Base-by-base conservation (phyloP, 2,888 invertebrate species). In the Geotrupes spiniger region DNA sequence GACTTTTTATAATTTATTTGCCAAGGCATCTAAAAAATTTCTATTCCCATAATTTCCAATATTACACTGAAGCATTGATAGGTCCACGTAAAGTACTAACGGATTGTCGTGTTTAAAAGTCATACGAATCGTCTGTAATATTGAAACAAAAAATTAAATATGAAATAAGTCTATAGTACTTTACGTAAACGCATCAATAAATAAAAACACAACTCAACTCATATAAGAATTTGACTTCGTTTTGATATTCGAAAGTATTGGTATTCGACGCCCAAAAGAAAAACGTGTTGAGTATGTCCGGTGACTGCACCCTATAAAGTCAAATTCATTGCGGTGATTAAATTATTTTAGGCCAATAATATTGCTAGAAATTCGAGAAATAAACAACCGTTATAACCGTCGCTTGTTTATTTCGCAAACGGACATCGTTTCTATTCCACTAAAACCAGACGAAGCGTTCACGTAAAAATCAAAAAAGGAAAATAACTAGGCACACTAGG, bases 401-500 rank as follows among this genome's bases (percentile, higher is more conserved):
- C 3, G 6, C 3, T 21, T 36, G 21, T 44, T 37, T 44, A 25
- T 36, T 27, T 37, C 28, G n/a, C 11, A 36, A 12, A 36, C 12
- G 17, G 14, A 9, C 14, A 36, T n/a, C 4, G n/a, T n/a, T n/a
- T n/a, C n/a, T n/a, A n/a, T n/a, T 17, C 2, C 25, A 11, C 17
- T 10, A 38, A 38, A 38, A 29, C 12, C 25, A 38, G 10, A 15
- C 39, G 11, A 38, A 15, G 17, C 10, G 21, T 12, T 14, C 15
- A 25, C n/a, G 21, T 33, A 14, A 10, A 33, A 14, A 15, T 33
- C 33, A 46, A 50, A 45, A 46, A 50, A 42, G 46, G 45, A 52
- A 56, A 56, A 52, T 42, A 56, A 54, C 58, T 58, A 58, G 58
- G 58, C 58, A 56, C 58, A 56, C 56, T 58, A 56, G 56, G 56